A percentile compares a stretch with the other conserved stretches of the same genome.
Evolutionary conservation across 2,888 invertebrate genomes (phyloP).

Genomic region (Lamproptera curius): DNA sequence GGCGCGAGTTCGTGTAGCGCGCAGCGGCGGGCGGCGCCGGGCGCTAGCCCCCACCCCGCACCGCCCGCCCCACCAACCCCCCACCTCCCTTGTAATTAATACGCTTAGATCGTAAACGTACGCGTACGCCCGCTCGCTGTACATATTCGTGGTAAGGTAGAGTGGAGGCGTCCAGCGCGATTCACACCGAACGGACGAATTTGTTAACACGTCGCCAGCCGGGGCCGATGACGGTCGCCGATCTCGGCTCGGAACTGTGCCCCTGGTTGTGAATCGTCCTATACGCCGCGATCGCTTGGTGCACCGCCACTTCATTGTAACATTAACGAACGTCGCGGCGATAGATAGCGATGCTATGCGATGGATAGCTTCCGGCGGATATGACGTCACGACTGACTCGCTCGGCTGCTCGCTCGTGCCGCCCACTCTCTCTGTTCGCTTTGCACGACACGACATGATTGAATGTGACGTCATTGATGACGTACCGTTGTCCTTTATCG

Average conservation of each 20-base stretch:
- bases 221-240: no score
- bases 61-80: constrained; percentile 26
- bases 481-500: background rate
- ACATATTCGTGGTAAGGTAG: constrained; percentile 10
- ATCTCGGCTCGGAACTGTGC: background rate
- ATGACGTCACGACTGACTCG: constrained; percentile 18
- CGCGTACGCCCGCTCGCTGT: constrained; percentile 3
- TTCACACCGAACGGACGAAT: background rate
- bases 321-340: constrained; percentile 13
- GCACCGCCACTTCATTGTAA: constrained; percentile 17
- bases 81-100: constrained; percentile 8
- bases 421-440: constrained; percentile 17
- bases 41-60: constrained; percentile 36
- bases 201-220: background rate
- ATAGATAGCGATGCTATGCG: constrained; percentile 16
- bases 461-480: background rate
- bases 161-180: constrained; percentile 12
- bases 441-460: constrained; percentile 3
- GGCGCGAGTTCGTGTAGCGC: constrained; percentile 50
- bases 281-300: constrained; percentile 14
- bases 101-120: background rate
- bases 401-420: constrained; percentile 14
- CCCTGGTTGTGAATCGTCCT: background rate
- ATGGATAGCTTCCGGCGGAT: constrained; percentile 18
- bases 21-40: constrained; percentile 42